Conservation (phyloP, 2,797 vertebrate genomes). For the Poeciliopsis paucimaculata region DNA sequence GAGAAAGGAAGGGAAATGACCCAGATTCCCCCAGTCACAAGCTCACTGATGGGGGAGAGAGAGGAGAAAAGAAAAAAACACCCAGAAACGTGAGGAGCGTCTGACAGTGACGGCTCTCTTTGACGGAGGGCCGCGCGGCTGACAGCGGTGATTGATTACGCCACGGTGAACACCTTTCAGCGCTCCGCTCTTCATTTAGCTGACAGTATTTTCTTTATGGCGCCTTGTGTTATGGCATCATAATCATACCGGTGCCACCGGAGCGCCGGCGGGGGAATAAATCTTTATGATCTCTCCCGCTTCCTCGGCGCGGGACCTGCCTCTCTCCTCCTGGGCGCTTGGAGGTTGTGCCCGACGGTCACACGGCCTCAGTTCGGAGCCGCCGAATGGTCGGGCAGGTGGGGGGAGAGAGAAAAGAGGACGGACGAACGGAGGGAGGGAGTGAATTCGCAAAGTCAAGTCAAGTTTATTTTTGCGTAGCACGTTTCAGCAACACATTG, state of each 20-base stretch:
- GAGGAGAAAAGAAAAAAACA: not conserved
- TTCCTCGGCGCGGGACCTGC: constrained; percentile 7
- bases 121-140: constrained; percentile 45
- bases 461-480: too few relatives aligned
- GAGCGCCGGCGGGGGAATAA: constrained; percentile 51
- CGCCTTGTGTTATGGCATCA: constrained; percentile 75
- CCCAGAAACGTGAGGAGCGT: constrained; percentile 7
- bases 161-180: constrained; percentile 55
- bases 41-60: constrained; percentile 11
- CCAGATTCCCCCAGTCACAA: constrained; percentile 39
- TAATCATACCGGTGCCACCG: constrained; percentile 58
- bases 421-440: not conserved
- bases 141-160: constrained; percentile 74
- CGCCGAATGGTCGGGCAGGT: not conserved
- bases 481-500: too few relatives aligned
- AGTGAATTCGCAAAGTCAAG: not conserved
- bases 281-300: constrained; percentile 59
- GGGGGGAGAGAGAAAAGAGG: not conserved
- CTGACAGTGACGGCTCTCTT: constrained; percentile 65
- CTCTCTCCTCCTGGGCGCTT: constrained; percentile 26
- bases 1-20: constrained; percentile 55
- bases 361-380: constrained; percentile 43
- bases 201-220: constrained; percentile 76
- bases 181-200: constrained; percentile 71
- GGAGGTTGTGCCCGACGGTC: constrained; percentile 52